These are phyloP conservation scores for Malaclemys terrapin DNA, from an alignment of 2,113 vertebrate genomes.

Conservation along the genomic window DNA sequence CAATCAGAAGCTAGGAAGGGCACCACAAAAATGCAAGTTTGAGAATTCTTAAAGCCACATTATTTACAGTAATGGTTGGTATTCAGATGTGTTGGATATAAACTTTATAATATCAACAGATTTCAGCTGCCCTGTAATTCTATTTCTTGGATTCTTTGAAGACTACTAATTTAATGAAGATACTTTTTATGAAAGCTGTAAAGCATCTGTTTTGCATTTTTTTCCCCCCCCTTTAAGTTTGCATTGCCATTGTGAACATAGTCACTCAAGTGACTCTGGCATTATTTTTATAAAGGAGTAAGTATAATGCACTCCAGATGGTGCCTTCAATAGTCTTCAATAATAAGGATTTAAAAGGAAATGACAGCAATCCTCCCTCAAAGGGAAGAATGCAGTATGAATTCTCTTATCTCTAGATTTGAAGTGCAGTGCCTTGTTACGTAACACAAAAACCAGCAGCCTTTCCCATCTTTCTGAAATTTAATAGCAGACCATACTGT, in stretches of 20 bases:
- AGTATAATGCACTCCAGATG: constrained; percentile 79
- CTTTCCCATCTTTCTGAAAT: neutral
- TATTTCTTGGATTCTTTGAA: constrained; percentile 37
- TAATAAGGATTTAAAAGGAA: constrained; percentile 64
- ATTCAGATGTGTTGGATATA: neutral
- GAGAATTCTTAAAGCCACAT: neutral
- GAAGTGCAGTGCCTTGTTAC: neutral
- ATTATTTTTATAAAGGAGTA: constrained; percentile 68
- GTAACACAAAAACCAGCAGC: neutral
- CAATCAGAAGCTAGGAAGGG: neutral
- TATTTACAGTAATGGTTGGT: constrained; percentile 1
- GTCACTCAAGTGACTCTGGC: constrained; percentile 67
- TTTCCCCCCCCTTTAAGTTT: constrained; percentile 58
- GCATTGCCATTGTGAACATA: constrained; percentile 64
- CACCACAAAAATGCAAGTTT: neutral
- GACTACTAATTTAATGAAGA: constrained; percentile 52
- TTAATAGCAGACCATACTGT: neutral
- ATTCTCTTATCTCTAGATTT: neutral
- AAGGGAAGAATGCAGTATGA: neutral
- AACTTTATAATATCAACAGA: neutral
- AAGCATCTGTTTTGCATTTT: constrained; percentile 72
- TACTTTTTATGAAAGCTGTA: constrained; percentile 52
- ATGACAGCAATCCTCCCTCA: neutral
- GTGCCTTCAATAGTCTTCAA: constrained; percentile 49
- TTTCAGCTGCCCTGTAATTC: neutral